phyloP scores from a whole-genome alignment of 2,113 vertebrate genomes.

The Gobiocypris rarus region DNA sequence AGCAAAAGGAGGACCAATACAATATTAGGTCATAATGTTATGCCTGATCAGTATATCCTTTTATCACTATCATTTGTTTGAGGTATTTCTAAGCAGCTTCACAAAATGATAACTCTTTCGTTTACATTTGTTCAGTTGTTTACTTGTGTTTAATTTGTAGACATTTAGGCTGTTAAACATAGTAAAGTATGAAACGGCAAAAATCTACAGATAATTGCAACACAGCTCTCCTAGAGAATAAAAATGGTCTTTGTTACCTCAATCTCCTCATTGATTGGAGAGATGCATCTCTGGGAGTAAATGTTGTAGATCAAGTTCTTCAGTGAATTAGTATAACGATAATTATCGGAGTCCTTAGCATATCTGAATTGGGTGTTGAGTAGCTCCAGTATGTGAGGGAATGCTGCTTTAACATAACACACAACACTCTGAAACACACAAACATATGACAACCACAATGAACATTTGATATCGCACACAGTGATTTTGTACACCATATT shows the following conservation, averaged over 20 bases:
- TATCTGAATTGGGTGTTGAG: constrained; percentile 62
- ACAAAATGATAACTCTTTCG: background rate
- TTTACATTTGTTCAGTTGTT: background rate
- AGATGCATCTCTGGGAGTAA: constrained; percentile 64
- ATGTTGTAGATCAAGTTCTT: constrained; percentile 60
- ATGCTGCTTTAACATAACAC: constrained; percentile 67
- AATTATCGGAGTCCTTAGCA: constrained; percentile 61
- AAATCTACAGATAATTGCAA: background rate
- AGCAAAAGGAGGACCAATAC: too few species aligned
- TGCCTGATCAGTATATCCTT: too few species aligned
- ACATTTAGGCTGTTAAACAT: background rate
- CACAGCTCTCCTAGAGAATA: background rate
- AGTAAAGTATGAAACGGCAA: background rate
- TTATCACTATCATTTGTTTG: background rate
- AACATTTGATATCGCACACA: background rate
- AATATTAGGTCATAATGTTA: too few species aligned
- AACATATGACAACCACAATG: constrained; percentile 13
- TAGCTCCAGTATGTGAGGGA: constrained; percentile 66
- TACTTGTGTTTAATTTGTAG: background rate
- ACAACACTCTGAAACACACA: constrained; percentile 60
- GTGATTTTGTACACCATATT: too few species aligned
- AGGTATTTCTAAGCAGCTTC: background rate
- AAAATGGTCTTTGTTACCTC: constrained; percentile 55
- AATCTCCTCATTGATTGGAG: constrained; percentile 60
- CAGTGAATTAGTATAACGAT: constrained; percentile 57